These are phyloP conservation scores for Pachyramphus minor DNA, from an alignment of 2,113 vertebrate genomes.

Conservation along the genomic window DNA sequence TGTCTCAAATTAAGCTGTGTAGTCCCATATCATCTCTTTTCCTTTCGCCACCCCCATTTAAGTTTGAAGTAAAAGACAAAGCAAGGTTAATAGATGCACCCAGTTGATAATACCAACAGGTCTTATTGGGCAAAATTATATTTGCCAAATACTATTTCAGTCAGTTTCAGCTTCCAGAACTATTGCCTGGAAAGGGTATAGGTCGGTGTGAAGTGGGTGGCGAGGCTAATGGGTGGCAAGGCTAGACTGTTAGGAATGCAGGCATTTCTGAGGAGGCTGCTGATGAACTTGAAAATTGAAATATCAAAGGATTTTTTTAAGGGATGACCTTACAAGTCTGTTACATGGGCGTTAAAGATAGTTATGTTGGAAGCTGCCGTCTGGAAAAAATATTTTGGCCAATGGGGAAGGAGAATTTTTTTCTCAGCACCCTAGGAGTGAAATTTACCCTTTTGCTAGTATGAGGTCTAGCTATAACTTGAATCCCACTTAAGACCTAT, in stretches of 20 bases:
- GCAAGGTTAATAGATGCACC: not conserved
- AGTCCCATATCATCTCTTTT: not conserved
- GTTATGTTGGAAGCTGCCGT: not conserved
- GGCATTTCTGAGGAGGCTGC: constrained; percentile 48
- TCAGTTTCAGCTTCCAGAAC: not conserved
- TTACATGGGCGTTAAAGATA: not conserved
- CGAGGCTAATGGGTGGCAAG: not conserved
- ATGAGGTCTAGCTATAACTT: not conserved
- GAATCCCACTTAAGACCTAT: not conserved
- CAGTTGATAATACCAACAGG: not conserved
- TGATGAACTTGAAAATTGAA: constrained; percentile 35
- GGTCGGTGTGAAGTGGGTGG: constrained; percentile 27
- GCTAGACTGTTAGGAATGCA: constrained; percentile 24
- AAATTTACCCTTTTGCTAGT: not conserved
- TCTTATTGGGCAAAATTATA: not conserved
- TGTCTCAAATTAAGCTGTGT: not conserved
- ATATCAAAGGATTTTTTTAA: constrained; percentile 29
- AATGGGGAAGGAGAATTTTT: not conserved
- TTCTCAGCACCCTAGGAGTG: not conserved
- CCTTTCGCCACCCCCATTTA: not conserved
- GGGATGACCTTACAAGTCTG: constrained; percentile 1
- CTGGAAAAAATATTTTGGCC: not conserved
- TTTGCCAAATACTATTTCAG: not conserved
- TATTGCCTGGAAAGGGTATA: not conserved
- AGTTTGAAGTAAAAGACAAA: constrained; percentile 6